A percentile compares a stretch with the other conserved stretches of the same genome.
phyloP scores from a whole-genome alignment of 2,113 vertebrate species.

The Cochlearius cochlearius region DNA sequence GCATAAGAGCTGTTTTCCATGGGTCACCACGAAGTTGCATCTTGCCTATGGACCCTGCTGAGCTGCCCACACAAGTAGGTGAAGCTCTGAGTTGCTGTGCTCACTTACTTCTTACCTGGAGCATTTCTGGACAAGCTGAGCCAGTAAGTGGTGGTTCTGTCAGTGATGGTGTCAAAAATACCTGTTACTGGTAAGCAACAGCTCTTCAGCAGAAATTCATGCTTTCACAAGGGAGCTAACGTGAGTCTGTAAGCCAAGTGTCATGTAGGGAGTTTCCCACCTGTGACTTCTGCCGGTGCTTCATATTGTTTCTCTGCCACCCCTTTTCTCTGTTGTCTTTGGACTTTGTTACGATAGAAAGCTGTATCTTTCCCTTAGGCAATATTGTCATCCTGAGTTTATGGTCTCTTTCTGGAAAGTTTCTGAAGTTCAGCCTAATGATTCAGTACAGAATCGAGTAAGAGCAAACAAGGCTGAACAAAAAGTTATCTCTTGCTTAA shows the following conservation, averaged over 20 bases:
- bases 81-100: neutral
- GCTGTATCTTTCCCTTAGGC: neutral
- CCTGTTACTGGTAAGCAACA: neutral
- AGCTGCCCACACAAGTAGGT: accelerated
- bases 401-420: neutral
- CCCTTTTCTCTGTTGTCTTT: neutral
- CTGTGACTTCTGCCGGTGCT: neutral
- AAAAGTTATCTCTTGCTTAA: neutral
- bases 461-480: neutral
- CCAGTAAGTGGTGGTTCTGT: neutral
- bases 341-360: neutral
- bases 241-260: accelerated
- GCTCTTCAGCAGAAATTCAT: neutral
- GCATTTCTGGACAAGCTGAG: neutral
- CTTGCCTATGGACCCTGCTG: neutral
- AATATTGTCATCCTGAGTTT: neutral
- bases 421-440: neutral
- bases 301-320: neutral
- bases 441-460: neutral
- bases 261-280: neutral
- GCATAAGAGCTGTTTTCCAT: neutral
- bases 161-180: neutral
- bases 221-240: neutral
- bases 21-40: accelerated
- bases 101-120: neutral